These are phyloP conservation scores for Bombylius major DNA, from an alignment of 2,888 invertebrate species.

Conservation along the genomic window DNA sequence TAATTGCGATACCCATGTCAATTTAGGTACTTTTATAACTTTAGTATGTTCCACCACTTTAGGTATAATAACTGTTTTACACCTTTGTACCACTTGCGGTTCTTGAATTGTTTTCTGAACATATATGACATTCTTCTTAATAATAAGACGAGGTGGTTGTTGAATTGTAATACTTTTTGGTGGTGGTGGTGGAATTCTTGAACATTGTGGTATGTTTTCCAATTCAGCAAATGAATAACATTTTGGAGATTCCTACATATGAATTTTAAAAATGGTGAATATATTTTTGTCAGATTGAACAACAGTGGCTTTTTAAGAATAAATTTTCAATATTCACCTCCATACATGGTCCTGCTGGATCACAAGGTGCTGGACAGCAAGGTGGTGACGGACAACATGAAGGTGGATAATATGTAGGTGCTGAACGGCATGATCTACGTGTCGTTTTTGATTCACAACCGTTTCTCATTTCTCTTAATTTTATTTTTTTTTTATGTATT, in stretches of 20 bases:
- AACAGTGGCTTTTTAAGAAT: neutral
- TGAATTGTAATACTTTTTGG: slow-evolving; percentile 31
- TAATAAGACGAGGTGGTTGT: slow-evolving; percentile 29
- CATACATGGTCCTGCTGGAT: slow-evolving; percentile 20
- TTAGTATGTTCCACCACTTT: slow-evolving; percentile 30
- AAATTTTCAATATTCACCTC: slow-evolving; percentile 18
- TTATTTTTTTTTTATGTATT: too few species aligned
- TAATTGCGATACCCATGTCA: slow-evolving; percentile 30
- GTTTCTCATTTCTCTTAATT: too few species aligned
- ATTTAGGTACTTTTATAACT: slow-evolving; percentile 28
- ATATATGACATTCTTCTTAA: slow-evolving; percentile 31
- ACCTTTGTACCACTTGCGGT: slow-evolving; percentile 29
- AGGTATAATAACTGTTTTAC: slow-evolving; percentile 28
- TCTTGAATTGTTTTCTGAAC: slow-evolving; percentile 28
- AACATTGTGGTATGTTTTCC: slow-evolving; percentile 29
- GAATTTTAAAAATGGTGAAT: neutral
- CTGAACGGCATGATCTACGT: too few species aligned
- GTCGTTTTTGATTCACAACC: too few species aligned
- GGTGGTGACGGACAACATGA: slow-evolving; percentile 14
- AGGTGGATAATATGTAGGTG: too few species aligned
- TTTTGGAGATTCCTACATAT: slow-evolving; percentile 26
- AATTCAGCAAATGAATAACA: slow-evolving; percentile 28
- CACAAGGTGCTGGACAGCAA: slow-evolving; percentile 23
- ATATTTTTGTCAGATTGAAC: neutral
- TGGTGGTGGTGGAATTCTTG: slow-evolving; percentile 26